Conservation (phyloP, 1,140 invertebrate genomes). For the Chionoecetes opilio region DNA sequence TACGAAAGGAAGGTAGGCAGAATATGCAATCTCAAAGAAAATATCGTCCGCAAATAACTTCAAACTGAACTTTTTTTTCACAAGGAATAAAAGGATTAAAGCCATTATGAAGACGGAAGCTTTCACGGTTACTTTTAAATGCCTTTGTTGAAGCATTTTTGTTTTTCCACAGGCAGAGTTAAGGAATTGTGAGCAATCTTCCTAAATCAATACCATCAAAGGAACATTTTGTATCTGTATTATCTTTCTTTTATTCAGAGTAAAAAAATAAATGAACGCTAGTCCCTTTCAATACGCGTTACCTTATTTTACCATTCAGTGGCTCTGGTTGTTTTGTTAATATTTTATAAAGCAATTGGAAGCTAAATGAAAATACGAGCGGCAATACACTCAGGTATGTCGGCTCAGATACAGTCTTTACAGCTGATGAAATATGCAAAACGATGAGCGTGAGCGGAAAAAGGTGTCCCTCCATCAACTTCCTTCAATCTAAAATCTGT, state of each 20-base stretch:
- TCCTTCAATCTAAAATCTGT: constrained; percentile 30
- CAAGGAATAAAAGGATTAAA: neutral
- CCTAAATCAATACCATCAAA: neutral
- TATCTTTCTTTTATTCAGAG: neutral
- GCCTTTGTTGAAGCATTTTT: neutral
- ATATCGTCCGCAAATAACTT: neutral
- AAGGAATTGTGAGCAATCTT: neutral
- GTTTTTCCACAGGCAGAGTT: neutral
- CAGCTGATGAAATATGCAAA: constrained; percentile 29
- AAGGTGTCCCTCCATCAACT: constrained; percentile 1
- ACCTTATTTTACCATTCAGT: neutral
- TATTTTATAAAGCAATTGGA: neutral
- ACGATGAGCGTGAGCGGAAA: constrained; percentile 5
- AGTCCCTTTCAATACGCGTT: constrained; percentile 4
- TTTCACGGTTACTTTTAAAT: neutral
- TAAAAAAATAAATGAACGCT: neutral
- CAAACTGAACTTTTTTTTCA: neutral
- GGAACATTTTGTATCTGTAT: neutral
- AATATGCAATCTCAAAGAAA: neutral
- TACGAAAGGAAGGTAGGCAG: neutral
- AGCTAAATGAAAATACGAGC: neutral
- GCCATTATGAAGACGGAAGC: neutral
- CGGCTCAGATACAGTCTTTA: neutral
- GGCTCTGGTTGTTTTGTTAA: neutral
- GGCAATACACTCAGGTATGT: neutral